Evolutionary conservation across 2,888 invertebrate genomes (phyloP), one percentile per base, ranked within the genome.

Genomic region (Syritta pipiens): DNA sequence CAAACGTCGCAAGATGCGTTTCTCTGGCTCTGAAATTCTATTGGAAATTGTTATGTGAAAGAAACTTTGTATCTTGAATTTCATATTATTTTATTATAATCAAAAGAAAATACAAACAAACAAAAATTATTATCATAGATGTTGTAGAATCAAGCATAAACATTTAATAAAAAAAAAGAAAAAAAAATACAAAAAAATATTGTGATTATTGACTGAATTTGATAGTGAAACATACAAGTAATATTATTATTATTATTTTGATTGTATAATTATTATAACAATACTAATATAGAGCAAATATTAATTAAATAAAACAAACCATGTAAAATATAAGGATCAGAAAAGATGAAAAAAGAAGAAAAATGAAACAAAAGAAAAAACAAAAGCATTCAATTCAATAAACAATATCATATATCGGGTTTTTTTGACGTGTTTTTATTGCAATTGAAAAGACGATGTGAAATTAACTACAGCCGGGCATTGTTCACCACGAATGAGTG

Each of bases 131-230:
- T 59, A 65, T 71, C 55, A 53, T 63, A 55, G 19, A 51, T 74
- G 57, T 74, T 57, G 63, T 65, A 74, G 57, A n/a, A 74, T 40
- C 7, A 63, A 40, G 7, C 19, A 65, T 37, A 37, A 32, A 26
- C 51, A 28, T 14, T 5, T 2, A 1, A 12, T 51, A 3, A 30
- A 12, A 57, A 40, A 59, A 46, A 32, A 44, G 60, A 65, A 55
- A 10, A 35, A 14, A 57, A 30, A 71, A 14, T 12, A 59, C 40
- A 26, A 81, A 65, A 51, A 40, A 57, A 49, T 60, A 71, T 75
- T 81, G 76, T 81, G 79, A 82, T 81, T 72, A 68, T 59, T 72
- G 81, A 81, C 79, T 82, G 81, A 81, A 81, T 72, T 82, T 76
- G 68, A 72, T 81, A 79, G 79, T 53, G 68, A 75, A 63, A 67